phyloP scores from a whole-genome alignment of 2,113 vertebrate species.

The Willisornis vidua region DNA sequence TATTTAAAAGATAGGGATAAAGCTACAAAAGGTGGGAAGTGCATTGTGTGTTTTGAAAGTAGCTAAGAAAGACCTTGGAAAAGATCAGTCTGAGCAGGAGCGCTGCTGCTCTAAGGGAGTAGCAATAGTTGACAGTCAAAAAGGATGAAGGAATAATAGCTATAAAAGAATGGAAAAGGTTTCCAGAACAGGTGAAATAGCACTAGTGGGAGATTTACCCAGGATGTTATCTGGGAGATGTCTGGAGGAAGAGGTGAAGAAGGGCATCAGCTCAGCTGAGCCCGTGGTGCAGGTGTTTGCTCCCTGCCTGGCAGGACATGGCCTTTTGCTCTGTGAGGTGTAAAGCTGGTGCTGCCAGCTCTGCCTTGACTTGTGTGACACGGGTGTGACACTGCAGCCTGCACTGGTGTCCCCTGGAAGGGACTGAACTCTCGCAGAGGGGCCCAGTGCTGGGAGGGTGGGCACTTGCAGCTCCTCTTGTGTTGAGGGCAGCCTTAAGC shows the following conservation, averaged over 20 bases:
- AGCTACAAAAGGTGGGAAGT: conserved; percentile 11
- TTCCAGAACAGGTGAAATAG: not conserved
- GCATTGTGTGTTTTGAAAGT: conserved; percentile 13
- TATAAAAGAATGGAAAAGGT: not conserved
- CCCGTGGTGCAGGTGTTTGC: rapidly evolving
- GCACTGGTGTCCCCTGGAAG: not conserved
- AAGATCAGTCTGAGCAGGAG: conserved; percentile 14
- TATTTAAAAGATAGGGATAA: not conserved
- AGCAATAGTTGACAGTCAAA: not conserved
- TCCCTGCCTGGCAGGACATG: not conserved
- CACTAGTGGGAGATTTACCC: not conserved
- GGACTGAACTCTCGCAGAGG: not conserved
- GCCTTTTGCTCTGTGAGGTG: not conserved
- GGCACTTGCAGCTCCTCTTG: not conserved
- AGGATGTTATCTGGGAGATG: not conserved
- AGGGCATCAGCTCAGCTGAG: not conserved
- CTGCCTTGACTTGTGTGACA: not conserved
- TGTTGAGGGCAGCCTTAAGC: not conserved
- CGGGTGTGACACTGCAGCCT: not conserved
- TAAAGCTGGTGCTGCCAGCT: not conserved
- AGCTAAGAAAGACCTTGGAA: not conserved
- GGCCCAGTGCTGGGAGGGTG: rapidly evolving
- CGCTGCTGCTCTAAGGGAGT: not conserved
- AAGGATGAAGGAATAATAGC: not conserved
- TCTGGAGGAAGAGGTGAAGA: not conserved